Evolutionary conservation across 2,888 invertebrate genomes (phyloP).

Genomic region (Drosophila nr. medialis): DNA sequence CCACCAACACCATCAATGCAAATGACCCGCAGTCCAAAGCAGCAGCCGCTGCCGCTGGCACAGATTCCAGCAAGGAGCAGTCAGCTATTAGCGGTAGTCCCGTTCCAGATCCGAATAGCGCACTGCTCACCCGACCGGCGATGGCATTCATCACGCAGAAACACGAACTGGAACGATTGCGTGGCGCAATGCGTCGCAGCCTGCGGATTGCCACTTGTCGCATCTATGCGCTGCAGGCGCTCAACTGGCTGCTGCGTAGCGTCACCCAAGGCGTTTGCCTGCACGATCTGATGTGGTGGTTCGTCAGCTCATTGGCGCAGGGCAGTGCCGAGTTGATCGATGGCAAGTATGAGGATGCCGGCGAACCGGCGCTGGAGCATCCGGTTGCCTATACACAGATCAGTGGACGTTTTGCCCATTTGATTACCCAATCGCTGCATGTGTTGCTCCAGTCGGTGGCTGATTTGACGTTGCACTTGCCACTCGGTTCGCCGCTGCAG

Average conservation of each 20-base stretch:
- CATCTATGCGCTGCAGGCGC: slow-evolving; percentile 95
- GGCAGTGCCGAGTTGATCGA: slow-evolving; percentile 85
- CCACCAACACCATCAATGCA: slow-evolving; percentile 23
- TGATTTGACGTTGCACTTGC: slow-evolving; percentile 94
- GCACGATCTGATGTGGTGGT: slow-evolving; percentile 99
- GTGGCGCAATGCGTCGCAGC: slow-evolving; percentile 95
- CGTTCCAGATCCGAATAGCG: slow-evolving; percentile 69
- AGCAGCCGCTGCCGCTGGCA: not conserved
- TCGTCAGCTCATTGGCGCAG: slow-evolving; percentile 92
- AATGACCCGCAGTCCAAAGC: slow-evolving; percentile 21
- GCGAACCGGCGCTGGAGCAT: slow-evolving; percentile 87
- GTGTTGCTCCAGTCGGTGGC: slow-evolving; percentile 95
- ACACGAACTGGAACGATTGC: slow-evolving; percentile 93
- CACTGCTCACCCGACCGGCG: slow-evolving; percentile 88
- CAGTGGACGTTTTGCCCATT: slow-evolving; percentile 89
- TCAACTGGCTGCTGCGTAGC: slow-evolving; percentile 97
- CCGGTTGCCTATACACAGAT: slow-evolving; percentile 92
- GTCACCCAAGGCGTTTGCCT: slow-evolving; percentile 96
- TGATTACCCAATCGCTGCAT: slow-evolving; percentile 92
- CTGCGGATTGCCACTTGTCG: slow-evolving; percentile 92
- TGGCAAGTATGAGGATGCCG: slow-evolving; percentile 76
- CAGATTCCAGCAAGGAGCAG: slow-evolving; percentile 17
- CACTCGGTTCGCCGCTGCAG: slow-evolving; percentile 94
- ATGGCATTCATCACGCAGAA: slow-evolving; percentile 94
- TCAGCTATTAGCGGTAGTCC: slow-evolving; percentile 25